phyloP scores from a whole-genome alignment of 2,797 vertebrate genomes.

The Sandelia bainsii region DNA sequence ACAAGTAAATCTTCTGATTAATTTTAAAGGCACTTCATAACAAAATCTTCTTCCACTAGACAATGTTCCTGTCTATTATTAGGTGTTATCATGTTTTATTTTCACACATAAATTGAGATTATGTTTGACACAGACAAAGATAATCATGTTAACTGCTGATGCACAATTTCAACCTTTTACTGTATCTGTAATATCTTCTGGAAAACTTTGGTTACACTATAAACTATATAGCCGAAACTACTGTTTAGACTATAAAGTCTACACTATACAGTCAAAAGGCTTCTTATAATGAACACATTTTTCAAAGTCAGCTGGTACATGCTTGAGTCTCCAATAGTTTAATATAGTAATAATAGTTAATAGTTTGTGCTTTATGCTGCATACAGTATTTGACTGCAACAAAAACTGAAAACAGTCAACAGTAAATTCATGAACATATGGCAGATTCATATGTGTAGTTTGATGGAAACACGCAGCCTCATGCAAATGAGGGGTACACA shows the following conservation, averaged over 20 bases:
- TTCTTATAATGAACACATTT: conserved; percentile 20
- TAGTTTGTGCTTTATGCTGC: background rate
- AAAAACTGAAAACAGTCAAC: conserved; percentile 20
- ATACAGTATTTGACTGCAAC: conserved; percentile 1
- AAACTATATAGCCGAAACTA: background rate
- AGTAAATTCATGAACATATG: conserved; percentile 41
- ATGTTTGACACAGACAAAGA: conserved; percentile 30
- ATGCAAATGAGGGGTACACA: conserved; percentile 47
- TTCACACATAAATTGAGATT: conserved; percentile 18
- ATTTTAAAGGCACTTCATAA: conserved; percentile 77
- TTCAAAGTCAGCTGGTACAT: conserved; percentile 3
- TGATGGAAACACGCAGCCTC: conserved; percentile 39
- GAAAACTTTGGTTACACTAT: conserved; percentile 34
- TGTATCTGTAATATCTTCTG: conserved; percentile 26
- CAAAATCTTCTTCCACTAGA: conserved; percentile 47
- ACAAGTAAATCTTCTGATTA: conserved; percentile 76
- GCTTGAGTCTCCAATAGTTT: background rate
- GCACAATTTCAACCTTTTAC: conserved; percentile 33
- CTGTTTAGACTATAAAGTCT: too few species aligned
- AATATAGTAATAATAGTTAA: too few species aligned
- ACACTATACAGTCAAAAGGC: conserved; percentile 29
- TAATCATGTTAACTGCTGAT: conserved; percentile 15
- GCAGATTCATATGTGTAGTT: conserved; percentile 39
- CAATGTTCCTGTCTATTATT: conserved; percentile 36
- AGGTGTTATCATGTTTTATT: conserved; percentile 35